Evolutionary conservation across 2,888 invertebrate genomes (phyloP).

Genomic region (Leucoma salicis): DNA sequence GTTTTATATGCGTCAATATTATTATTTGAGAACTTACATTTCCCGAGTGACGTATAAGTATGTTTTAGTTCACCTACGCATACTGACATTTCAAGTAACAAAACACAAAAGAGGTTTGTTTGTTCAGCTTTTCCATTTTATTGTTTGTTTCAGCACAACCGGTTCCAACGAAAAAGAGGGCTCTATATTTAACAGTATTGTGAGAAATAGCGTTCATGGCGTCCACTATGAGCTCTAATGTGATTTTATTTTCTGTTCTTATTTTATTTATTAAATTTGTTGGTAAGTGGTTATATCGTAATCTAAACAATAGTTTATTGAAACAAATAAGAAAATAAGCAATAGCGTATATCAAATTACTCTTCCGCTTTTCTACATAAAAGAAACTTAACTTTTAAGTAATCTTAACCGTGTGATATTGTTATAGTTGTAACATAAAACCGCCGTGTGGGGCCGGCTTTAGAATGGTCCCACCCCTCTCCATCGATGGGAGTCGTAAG

Average conservation of each 20-base stretch:
- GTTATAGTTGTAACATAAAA: too few relatives aligned
- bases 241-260: slow-evolving; percentile 41
- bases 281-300: slow-evolving; percentile 38
- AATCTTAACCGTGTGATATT: too few relatives aligned
- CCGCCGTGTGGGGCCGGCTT: too few relatives aligned
- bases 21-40: slow-evolving; percentile 22
- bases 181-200: slow-evolving; percentile 39
- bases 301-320: not conserved
- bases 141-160: slow-evolving; percentile 42
- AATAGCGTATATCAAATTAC: too few relatives aligned
- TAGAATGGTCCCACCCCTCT: too few relatives aligned
- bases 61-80: slow-evolving; percentile 26
- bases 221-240: slow-evolving; percentile 36
- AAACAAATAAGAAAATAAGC: too few relatives aligned
- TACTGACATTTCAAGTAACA: slow-evolving; percentile 19
- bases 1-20: slow-evolving; percentile 13
- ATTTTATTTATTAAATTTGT: slow-evolving; percentile 38
- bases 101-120: slow-evolving; percentile 44
- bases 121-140: slow-evolving; percentile 50
- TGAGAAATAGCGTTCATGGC: slow-evolving; percentile 42
- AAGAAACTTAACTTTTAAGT: too few relatives aligned
- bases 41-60: slow-evolving; percentile 27
- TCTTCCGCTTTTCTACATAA: too few relatives aligned
- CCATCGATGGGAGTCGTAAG: too few relatives aligned
- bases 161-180: slow-evolving; percentile 42